Evolutionary conservation across 2,113 vertebrate species (phyloP).

Genomic region (Cyprinodon variegatus): DNA sequence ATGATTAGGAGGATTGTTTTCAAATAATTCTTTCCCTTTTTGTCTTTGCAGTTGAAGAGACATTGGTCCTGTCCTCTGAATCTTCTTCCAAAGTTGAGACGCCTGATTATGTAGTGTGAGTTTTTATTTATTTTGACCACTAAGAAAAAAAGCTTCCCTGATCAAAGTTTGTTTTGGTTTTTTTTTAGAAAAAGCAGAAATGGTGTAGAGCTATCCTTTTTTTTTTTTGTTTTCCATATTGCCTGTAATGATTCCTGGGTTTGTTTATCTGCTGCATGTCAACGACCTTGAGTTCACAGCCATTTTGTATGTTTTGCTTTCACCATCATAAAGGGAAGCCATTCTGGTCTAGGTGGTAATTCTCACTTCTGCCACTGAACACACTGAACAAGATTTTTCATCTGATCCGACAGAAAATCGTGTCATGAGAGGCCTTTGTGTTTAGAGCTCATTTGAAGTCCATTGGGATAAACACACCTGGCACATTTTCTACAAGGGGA

Average conservation of each 20-base stretch:
- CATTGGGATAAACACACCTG: too few species aligned
- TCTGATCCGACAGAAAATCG: too few species aligned
- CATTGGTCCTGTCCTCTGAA: conserved; percentile 74
- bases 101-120: conserved; percentile 89
- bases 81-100: conserved; percentile 79
- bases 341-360: too few species aligned
- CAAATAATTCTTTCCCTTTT: background rate
- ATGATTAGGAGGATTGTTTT: too few species aligned
- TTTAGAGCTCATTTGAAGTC: too few species aligned
- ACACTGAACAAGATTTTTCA: too few species aligned
- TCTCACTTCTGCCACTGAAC: too few species aligned
- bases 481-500: too few species aligned
- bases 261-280: conserved; percentile 3
- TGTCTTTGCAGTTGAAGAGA: conserved; percentile 79
- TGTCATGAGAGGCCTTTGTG: too few species aligned
- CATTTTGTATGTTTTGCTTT: too few species aligned
- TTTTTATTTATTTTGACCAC: conserved; percentile 27
- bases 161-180: background rate
- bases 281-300: background rate
- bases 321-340: too few species aligned
- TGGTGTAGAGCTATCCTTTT: background rate
- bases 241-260: conserved; percentile 5
- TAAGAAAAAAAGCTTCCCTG: background rate
- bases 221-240: conserved; percentile 3
- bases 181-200: background rate